These are phyloP conservation scores for Alosa sapidissima DNA, from an alignment of 2,797 vertebrate species.

Conservation along the genomic window DNA sequence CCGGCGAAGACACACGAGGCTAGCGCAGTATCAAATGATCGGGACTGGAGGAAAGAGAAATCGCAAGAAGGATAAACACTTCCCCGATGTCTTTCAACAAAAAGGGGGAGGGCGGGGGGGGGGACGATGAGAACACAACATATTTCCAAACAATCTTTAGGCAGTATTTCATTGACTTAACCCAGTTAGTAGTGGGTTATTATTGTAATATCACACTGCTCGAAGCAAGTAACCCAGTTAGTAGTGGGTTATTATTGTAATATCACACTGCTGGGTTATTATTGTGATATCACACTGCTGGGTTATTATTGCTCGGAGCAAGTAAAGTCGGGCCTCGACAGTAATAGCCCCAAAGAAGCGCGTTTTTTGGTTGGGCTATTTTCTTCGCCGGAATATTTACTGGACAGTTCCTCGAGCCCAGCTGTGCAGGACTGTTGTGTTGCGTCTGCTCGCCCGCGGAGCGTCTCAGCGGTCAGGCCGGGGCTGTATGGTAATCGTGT, in stretches of 20 bases:
- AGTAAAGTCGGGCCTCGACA: background rate
- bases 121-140: background rate
- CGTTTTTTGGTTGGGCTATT: background rate
- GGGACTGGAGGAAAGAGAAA: background rate
- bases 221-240: background rate
- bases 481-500: slow-evolving; percentile 69
- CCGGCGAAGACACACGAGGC: background rate
- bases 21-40: slow-evolving; percentile 4
- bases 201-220: slow-evolving; percentile 3
- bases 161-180: background rate
- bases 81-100: background rate
- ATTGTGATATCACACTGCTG: too few species aligned
- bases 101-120: background rate
- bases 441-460: slow-evolving; percentile 32
- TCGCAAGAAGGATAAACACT: background rate
- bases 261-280: too few species aligned
- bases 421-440: slow-evolving; percentile 27
- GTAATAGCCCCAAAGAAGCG: background rate
- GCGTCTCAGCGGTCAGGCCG: slow-evolving; percentile 50
- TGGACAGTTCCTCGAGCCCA: background rate
- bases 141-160: background rate
- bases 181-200: background rate
- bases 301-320: too few species aligned
- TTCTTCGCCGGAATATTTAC: background rate
- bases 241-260: slow-evolving; percentile 7